Evolutionary conservation across 2,113 vertebrate genomes (phyloP).

Genomic region (Oryzias melastigma): DNA sequence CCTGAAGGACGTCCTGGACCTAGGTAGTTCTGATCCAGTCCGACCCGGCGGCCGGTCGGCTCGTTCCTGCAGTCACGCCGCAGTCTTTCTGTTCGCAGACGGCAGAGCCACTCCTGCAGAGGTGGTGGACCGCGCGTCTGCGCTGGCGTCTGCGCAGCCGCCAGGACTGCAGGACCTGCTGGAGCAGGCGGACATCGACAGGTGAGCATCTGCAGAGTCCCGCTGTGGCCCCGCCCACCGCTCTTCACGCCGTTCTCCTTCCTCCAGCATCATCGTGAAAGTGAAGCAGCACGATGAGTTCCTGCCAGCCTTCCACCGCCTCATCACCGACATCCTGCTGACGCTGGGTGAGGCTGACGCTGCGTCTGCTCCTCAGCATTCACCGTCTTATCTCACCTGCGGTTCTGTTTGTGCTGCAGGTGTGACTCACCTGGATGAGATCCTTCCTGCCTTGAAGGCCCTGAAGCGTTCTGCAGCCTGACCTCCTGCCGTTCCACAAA

Average conservation of each 20-base stretch:
- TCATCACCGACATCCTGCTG: conserved; percentile 79
- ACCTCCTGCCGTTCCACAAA: not conserved
- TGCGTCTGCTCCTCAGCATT: not conserved
- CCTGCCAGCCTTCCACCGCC: conserved; percentile 86
- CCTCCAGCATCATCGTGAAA: conserved; percentile 82
- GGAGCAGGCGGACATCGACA: conserved; percentile 82
- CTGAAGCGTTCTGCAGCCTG: conserved; percentile 59
- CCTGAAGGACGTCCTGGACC: conserved; percentile 80
- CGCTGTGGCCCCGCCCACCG: not conserved
- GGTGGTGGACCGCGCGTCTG: conserved; percentile 82
- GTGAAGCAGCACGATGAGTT: conserved; percentile 87
- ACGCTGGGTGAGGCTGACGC: conserved; percentile 76
- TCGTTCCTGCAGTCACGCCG: no score
- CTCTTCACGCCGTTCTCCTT: not conserved
- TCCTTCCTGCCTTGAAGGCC: conserved; percentile 81
- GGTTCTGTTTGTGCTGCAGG: conserved; percentile 72
- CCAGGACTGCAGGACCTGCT: conserved; percentile 74
- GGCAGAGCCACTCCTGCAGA: conserved; percentile 75
- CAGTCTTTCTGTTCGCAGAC: conserved; percentile 70
- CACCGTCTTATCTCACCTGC: not conserved
- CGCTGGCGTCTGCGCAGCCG: conserved; percentile 67
- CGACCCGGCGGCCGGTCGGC: not conserved
- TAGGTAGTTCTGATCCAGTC: conserved; percentile 73
- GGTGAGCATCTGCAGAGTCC: conserved; percentile 59
- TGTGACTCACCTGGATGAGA: conserved; percentile 79